These are phyloP conservation scores for Cylloceria caligata DNA, from an alignment of 2,888 invertebrate species.

Conservation along the genomic window DNA sequence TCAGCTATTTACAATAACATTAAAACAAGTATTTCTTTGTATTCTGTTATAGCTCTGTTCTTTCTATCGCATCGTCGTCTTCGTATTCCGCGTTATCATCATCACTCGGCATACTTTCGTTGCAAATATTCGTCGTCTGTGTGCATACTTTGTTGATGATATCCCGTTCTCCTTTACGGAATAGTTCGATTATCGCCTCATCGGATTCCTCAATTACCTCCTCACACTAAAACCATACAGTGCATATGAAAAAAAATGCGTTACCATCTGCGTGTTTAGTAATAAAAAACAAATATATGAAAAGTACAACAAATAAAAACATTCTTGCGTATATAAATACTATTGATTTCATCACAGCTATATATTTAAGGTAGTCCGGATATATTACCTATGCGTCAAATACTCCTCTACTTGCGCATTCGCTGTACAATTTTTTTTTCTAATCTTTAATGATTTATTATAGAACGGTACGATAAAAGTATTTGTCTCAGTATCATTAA, in stretches of 20 bases:
- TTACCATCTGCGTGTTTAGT: no score
- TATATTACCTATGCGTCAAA: no score
- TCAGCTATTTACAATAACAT: slow-evolving; percentile 40
- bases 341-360: no score
- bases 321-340: no score
- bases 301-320: no score
- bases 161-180: slow-evolving; percentile 85
- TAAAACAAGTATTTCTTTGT: not conserved
- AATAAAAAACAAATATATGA: no score
- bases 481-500: no score
- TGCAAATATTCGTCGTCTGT: slow-evolving; percentile 85
- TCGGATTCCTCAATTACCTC: slow-evolving; percentile 90
- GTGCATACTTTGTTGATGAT: slow-evolving; percentile 86
- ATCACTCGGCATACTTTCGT: slow-evolving; percentile 82
- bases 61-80: slow-evolving; percentile 33
- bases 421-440: no score
- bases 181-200: slow-evolving; percentile 88
- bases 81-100: slow-evolving; percentile 74
- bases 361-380: no score
- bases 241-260: not conserved
- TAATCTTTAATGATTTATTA: no score
- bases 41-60: slow-evolving; percentile 56
- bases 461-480: no score
- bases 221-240: slow-evolving; percentile 87
- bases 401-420: no score